Conservation (phyloP, 2,113 vertebrate species). For the Plecotus auritus region DNA sequence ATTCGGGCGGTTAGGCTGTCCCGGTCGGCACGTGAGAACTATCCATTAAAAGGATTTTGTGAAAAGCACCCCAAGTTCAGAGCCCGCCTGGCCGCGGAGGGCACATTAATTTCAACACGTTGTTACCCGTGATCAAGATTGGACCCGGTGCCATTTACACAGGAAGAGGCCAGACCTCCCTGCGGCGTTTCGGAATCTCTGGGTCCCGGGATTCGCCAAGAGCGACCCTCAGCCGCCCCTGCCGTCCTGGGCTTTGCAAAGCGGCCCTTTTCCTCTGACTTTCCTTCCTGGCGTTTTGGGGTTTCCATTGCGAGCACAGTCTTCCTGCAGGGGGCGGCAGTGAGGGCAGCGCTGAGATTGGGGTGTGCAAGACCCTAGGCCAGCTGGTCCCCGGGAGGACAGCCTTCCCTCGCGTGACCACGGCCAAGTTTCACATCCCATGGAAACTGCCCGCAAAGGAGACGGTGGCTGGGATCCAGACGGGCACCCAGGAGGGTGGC, state of each 20-base stretch:
- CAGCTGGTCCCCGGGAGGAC: rapidly evolving
- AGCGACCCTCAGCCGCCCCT: neutral
- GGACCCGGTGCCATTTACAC: rapidly evolving
- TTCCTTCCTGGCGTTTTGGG: neutral
- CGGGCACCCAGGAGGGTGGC: neutral
- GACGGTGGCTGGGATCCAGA: constrained; percentile 32
- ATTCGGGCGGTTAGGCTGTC: neutral
- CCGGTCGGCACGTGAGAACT: neutral
- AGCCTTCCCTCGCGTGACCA: constrained; percentile 27
- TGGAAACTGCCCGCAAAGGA: constrained; percentile 45
- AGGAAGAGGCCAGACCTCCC: neutral
- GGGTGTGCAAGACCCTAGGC: rapidly evolving
- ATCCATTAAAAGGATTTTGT: neutral
- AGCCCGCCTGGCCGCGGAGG: neutral
- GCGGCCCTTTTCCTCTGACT: neutral
- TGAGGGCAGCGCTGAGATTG: rapidly evolving
- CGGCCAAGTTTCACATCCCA: constrained; percentile 61
- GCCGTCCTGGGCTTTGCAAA: neutral
- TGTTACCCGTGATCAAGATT: neutral
- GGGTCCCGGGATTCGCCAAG: constrained; percentile 27
- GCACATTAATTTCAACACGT: neutral
- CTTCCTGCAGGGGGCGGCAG: neutral
- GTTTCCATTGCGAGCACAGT: neutral
- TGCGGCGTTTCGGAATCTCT: neutral
- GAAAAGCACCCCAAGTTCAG: neutral